These are phyloP conservation scores for Pseudomyrmex gracilis DNA, from an alignment of 1,140 invertebrate species.

Conservation along the genomic window DNA sequence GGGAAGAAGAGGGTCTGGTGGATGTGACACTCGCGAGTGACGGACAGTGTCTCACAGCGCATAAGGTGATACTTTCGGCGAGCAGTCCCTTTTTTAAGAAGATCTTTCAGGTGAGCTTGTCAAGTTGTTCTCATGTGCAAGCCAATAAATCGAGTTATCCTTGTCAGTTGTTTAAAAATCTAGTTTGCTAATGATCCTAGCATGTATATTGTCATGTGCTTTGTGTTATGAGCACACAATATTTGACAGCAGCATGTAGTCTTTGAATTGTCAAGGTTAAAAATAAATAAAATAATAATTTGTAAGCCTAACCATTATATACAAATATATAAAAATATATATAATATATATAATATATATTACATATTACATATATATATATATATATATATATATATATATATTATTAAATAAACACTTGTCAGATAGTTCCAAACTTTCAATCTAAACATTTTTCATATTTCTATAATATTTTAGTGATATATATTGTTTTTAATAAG, in stretches of 20 bases:
- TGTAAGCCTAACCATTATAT: no score
- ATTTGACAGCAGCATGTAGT: slow-evolving; percentile 59
- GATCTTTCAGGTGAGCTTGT: slow-evolving; percentile 87
- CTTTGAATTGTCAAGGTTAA: slow-evolving; percentile 9
- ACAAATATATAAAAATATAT: no score
- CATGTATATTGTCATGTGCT: slow-evolving; percentile 9
- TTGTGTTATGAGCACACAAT: background rate
- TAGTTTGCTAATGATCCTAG: background rate
- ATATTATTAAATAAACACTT: no score
- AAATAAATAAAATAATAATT: background rate
- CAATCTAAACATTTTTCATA: background rate
- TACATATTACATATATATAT: no score
- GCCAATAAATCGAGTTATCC: background rate
- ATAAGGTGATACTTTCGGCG: slow-evolving; percentile 90
- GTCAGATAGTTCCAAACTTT: background rate
- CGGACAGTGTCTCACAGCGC: slow-evolving; percentile 89
- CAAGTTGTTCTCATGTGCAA: background rate
- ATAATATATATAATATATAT: no score
- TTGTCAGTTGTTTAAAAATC: background rate
- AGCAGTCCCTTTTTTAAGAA: slow-evolving; percentile 90
- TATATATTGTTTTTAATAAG: background rate
- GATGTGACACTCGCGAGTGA: slow-evolving; percentile 90
- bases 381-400: no score
- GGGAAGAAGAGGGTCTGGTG: slow-evolving; percentile 89
- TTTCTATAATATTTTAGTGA: background rate